A percentile compares a stretch with the other conserved stretches of the same genome.
Conservation (phyloP, 1,140 invertebrate genomes). For the Panonychus citri region DNA sequence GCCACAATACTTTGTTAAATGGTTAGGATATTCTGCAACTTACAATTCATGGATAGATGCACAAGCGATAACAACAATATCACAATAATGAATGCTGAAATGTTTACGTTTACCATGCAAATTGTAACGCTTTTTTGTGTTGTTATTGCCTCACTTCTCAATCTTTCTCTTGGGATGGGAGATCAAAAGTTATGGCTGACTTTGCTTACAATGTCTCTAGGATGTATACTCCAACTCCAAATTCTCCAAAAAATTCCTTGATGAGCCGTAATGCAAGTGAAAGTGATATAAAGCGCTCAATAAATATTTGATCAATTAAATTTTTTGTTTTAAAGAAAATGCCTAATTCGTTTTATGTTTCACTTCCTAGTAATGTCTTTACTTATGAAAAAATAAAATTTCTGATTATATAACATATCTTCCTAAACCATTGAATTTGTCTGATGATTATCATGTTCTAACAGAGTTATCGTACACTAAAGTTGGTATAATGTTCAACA, state of each 20-base stretch:
- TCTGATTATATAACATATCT: not conserved
- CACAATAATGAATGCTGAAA: not conserved
- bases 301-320: not conserved
- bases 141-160: not conserved
- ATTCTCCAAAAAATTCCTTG: not conserved
- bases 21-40: constrained; percentile 44
- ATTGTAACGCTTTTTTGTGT: not conserved
- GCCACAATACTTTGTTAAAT: constrained; percentile 52
- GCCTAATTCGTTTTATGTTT: not conserved
- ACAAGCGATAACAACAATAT: not conserved
- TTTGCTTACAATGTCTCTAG: not conserved
- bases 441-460: not conserved
- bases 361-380: not conserved
- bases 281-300: not conserved
- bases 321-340: not conserved
- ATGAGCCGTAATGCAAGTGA: not conserved
- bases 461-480: constrained; percentile 1
- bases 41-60: constrained; percentile 63
- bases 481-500: not conserved
- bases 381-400: not conserved
- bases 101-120: not conserved
- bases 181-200: not conserved
- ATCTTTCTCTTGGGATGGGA: not conserved
- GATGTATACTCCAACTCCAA: not conserved
- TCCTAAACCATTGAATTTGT: not conserved